These are phyloP conservation scores for Netelia fuscicornis DNA, from an alignment of 2,888 invertebrate genomes.

Conservation along the genomic window DNA sequence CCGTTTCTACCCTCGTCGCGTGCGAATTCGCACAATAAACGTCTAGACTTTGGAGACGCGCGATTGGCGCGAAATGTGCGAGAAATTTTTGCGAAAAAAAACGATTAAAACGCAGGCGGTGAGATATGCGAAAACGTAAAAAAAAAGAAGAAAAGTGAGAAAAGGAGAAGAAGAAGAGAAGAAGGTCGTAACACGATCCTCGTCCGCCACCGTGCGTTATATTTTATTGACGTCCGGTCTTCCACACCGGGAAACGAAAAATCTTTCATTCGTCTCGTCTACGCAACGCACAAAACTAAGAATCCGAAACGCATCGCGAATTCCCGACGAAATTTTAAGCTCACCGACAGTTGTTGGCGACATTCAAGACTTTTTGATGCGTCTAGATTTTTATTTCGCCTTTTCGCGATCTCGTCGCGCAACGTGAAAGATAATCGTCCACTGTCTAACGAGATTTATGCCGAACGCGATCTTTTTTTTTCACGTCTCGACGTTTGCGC, in stretches of 20 bases:
- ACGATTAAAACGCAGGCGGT: background rate
- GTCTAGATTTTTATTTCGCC: background rate
- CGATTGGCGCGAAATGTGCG: background rate
- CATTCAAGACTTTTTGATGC: constrained; percentile 28
- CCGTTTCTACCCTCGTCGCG: constrained; percentile 70
- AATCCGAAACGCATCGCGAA: constrained; percentile 61
- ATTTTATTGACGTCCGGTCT: constrained; percentile 1
- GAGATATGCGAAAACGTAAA: constrained; percentile 7
- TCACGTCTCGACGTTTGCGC: too few relatives aligned
- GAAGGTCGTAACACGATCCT: constrained; percentile 54
- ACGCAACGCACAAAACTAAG: constrained; percentile 23
- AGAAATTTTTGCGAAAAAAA: constrained; percentile 16
- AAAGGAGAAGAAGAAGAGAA: constrained; percentile 40
- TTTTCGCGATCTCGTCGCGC: background rate
- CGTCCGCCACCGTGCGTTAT: constrained; percentile 34
- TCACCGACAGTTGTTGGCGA: constrained; percentile 17
- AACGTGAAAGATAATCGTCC: background rate
- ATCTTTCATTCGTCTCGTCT: constrained; percentile 45
- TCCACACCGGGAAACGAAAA: constrained; percentile 6
- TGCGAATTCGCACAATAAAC: constrained; percentile 30
- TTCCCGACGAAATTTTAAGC: constrained; percentile 33
- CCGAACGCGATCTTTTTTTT: background rate
- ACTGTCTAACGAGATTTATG: background rate
- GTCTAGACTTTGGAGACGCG: constrained; percentile 10
- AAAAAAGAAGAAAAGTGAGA: constrained; percentile 47